Percentiles rank a stretch among this genome's conserved stretches.
phyloP scores from a whole-genome alignment of 2,888 invertebrate genomes.

The Alsophila aescularia region DNA sequence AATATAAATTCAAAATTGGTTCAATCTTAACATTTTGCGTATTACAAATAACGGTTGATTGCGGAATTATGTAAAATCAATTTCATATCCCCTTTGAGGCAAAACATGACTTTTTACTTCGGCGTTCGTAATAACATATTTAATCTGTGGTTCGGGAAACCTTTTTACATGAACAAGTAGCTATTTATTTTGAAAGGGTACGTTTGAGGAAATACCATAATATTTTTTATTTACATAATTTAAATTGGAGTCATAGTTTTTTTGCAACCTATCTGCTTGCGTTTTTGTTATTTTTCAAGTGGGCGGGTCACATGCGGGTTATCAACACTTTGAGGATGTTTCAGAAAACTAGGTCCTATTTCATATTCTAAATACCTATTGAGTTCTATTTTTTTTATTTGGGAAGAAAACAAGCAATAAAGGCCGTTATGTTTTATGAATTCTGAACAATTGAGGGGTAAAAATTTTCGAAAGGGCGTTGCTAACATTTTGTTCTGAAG shows the following conservation, averaged over 20 bases:
- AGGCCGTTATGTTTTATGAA: background rate
- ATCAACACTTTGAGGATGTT: no score
- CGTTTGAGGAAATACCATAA: background rate
- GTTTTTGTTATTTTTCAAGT: no score
- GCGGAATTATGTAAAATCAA: background rate
- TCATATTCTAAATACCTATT: no score
- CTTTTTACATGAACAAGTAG: slow-evolving; percentile 1
- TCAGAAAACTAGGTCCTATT: no score
- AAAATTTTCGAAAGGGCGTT: background rate
- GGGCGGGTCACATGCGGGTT: no score
- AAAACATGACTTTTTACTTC: slow-evolving; percentile 6
- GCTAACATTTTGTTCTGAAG: slow-evolving; percentile 4
- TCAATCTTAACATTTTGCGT: background rate
- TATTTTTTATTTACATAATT: background rate
- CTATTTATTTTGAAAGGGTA: background rate
- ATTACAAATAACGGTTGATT: background rate
- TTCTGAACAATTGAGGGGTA: background rate
- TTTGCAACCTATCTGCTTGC: no score
- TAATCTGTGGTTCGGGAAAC: background rate
- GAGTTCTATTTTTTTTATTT: no score
- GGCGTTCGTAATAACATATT: background rate
- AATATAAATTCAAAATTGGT: background rate
- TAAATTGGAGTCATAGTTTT: no score
- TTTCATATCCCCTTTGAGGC: slow-evolving; percentile 6
- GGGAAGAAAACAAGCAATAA: background rate